Percentiles rank a stretch among this genome's conserved stretches.
Evolutionary conservation across 2,888 invertebrate species (phyloP).

Genomic region (Drosophila nigritarsus): DNA sequence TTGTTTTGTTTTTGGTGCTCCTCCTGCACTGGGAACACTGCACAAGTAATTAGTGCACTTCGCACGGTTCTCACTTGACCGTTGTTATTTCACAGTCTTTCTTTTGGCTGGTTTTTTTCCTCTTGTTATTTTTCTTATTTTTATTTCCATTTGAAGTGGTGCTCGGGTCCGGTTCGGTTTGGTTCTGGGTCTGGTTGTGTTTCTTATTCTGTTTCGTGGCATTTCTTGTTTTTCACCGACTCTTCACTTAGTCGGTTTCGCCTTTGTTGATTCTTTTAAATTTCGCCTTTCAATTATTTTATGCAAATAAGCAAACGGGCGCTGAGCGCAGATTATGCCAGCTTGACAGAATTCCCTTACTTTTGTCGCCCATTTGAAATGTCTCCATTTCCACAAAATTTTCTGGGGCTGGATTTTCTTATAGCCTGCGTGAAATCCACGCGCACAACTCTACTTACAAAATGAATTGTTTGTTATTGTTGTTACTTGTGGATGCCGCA

Average conservation of each 20-base stretch:
- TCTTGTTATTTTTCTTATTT: constrained; percentile 19
- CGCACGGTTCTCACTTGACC: constrained; percentile 59
- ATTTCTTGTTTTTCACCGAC: constrained; percentile 15
- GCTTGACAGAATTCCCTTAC: constrained; percentile 69
- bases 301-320: constrained; percentile 76
- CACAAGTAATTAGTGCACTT: constrained; percentile 73
- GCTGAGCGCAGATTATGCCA: constrained; percentile 75
- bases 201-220: constrained; percentile 16
- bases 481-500: constrained; percentile 34
- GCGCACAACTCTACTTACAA: constrained; percentile 59
- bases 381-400: constrained; percentile 21
- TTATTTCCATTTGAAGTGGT: constrained; percentile 48
- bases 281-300: constrained; percentile 80
- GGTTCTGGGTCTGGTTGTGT: constrained; percentile 32
- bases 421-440: constrained; percentile 55
- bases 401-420: constrained; percentile 32
- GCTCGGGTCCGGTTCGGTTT: constrained; percentile 14
- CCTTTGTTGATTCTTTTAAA: constrained; percentile 76
- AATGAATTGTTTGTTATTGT: constrained; percentile 75
- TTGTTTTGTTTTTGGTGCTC: neutral
- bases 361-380: constrained; percentile 28
- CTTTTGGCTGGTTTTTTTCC: constrained; percentile 9
- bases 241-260: constrained; percentile 33
- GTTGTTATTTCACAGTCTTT: constrained; percentile 40
- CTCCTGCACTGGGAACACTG: constrained; percentile 42